phyloP scores from a whole-genome alignment of 2,797 vertebrate genomes.

The Apogon hyalosoma region DNA sequence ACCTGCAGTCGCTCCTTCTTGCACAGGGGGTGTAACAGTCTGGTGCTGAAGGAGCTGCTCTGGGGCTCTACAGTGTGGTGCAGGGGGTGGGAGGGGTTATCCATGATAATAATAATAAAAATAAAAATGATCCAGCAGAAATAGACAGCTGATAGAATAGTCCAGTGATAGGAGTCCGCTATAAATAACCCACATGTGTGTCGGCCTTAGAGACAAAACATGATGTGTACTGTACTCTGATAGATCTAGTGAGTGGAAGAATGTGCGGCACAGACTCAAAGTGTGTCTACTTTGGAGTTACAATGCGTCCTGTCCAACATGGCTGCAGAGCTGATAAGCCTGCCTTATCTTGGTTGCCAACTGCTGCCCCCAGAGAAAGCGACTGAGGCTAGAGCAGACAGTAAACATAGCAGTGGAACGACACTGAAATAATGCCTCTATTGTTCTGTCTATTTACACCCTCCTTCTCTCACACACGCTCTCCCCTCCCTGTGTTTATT shows the following conservation, averaged over 20 bases:
- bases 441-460: conserved; percentile 63
- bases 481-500: conserved; percentile 38
- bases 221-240: conserved; percentile 14
- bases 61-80: no score
- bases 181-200: conserved; percentile 37
- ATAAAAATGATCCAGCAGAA: conserved; percentile 9
- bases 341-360: conserved; percentile 61
- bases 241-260: conserved; percentile 37
- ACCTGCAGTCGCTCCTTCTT: no score
- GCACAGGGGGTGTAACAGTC: no score
- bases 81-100: no score
- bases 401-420: conserved; percentile 43
- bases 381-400: conserved; percentile 35
- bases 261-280: conserved; percentile 32
- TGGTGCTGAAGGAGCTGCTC: no score
- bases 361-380: conserved; percentile 51
- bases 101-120: no score
- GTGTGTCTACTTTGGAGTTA: conserved; percentile 20
- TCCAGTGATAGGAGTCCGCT: conserved; percentile 18
- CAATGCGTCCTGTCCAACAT: conserved; percentile 45
- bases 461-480: conserved; percentile 40
- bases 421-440: conserved; percentile 58
- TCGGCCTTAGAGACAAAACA: not conserved
- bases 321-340: conserved; percentile 68
- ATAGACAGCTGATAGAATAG: conserved; percentile 49